Evolutionary conservation across 2,888 invertebrate species (phyloP), one percentile per base, ranked within the genome.

Genomic region (Orthonychiurus folsomi): DNA sequence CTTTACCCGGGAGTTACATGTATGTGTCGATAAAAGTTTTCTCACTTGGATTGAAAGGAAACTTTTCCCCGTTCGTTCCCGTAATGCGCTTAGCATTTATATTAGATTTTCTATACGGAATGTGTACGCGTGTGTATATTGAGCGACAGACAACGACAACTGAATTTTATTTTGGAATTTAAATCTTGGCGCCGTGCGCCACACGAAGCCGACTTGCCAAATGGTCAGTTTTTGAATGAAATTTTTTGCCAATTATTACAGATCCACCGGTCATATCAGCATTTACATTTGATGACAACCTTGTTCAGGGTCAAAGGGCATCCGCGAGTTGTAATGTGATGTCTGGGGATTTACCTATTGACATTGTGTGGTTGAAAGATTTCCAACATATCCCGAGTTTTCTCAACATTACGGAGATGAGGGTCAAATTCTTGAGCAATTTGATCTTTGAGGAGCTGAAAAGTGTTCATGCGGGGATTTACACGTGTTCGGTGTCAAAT

Each of bases 401-500:
- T 52, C 64, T 70, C 50, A 70, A 69, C 50, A 66, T 70, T 15
- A 69, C 69, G 1, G 67, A 69, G 27, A 68, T 60, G 60, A 55
- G 66, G 55, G 67, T 67, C 26, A 69, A 67, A 57, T 71, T 71
- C 61, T 63, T 71, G 15, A 69, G 69, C 55, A 66, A 70, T 52
- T 62, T 71, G 23, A 64, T 69, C 23, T 69, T 71, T 55, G 71
- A 70, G 50, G 69, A 70, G 55, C 63, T 71, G n/a, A 20, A 56
- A 12, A 57, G 76, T 2, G 71, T 66, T 52, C 78, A 78, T 68
- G 74, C 75, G 53, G 78, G 77, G 2, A 76, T 76, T 68, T 78
- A 78, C 68, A 77, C 78, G 0, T 78, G 78, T 63, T 73, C 73
- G 23, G 78, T 77, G 25, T 74, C 73, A 58, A 78, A 73, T 62